These are phyloP conservation scores for Pandemis heparana DNA, from an alignment of 2,888 invertebrate species.

Conservation along the genomic window DNA sequence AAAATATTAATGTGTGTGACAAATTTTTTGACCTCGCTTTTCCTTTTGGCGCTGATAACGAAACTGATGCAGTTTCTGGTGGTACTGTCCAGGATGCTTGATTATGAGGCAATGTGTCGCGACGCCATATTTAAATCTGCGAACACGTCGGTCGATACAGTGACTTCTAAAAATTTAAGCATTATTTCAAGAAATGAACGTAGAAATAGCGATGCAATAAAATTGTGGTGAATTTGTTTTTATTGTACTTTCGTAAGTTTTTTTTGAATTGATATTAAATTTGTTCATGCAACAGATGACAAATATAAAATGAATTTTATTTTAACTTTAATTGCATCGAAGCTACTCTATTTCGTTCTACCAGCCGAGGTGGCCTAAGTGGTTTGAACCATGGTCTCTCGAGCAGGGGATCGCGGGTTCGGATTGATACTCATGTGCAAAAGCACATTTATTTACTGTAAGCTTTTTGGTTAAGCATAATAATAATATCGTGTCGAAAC, in stretches of 20 bases:
- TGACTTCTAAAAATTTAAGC: neutral
- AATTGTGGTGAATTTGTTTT: neutral
- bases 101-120: conserved; percentile 74
- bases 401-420: too few relatives aligned
- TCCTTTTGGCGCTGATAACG: conserved; percentile 62
- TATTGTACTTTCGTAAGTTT: neutral
- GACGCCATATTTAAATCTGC: conserved; percentile 59
- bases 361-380: too few relatives aligned
- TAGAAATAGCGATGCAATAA: neutral
- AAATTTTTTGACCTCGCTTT: conserved; percentile 59
- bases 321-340: neutral
- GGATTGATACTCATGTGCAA: too few relatives aligned
- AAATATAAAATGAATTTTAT: conserved; percentile 2
- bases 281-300: neutral
- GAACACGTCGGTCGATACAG: neutral
- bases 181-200: neutral
- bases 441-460: too few relatives aligned
- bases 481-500: too few relatives aligned
- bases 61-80: conserved; percentile 59
- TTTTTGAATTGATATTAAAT: neutral
- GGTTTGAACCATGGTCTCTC: too few relatives aligned
- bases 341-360: too few relatives aligned
- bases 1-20: conserved; percentile 58
- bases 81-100: conserved; percentile 63
- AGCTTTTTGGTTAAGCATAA: too few relatives aligned